Evolutionary conservation across 2,797 vertebrate genomes (phyloP).

Genomic region (Lepilemur ruficaudatus): DNA sequence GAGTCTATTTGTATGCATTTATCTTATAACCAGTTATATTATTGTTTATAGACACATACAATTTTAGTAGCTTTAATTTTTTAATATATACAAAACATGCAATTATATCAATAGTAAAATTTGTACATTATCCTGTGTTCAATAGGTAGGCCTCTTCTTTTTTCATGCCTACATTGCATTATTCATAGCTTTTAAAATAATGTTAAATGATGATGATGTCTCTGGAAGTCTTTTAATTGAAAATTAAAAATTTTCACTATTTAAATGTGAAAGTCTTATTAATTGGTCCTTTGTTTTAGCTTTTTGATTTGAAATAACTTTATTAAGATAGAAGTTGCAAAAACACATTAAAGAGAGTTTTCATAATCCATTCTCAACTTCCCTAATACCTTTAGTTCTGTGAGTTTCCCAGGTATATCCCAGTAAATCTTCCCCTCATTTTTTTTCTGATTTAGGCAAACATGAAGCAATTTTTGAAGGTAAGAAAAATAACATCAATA

Average conservation of each 20-base stretch:
- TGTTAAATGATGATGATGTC: neutral
- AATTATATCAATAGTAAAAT: neutral
- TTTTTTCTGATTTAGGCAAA: neutral
- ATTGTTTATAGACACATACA: neutral
- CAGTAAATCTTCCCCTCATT: neutral
- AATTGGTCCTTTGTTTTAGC: neutral
- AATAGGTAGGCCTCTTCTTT: neutral
- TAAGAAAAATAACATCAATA: neutral
- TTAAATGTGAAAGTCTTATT: neutral
- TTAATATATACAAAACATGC: neutral
- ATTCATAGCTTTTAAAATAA: neutral
- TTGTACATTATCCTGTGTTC: neutral
- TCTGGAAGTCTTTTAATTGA: neutral
- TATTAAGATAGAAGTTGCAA: neutral
- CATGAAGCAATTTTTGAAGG: neutral
- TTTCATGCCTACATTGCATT: neutral
- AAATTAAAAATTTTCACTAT: neutral
- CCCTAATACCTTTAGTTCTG: neutral
- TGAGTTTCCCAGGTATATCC: neutral
- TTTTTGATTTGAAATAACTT: neutral
- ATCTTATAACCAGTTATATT: neutral
- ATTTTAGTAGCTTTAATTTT: neutral
- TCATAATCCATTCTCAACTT: neutral
- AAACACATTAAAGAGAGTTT: neutral
- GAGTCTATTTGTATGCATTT: neutral